Conservation (phyloP, 2,797 vertebrate species). For the Gadopsis marmoratus region DNA sequence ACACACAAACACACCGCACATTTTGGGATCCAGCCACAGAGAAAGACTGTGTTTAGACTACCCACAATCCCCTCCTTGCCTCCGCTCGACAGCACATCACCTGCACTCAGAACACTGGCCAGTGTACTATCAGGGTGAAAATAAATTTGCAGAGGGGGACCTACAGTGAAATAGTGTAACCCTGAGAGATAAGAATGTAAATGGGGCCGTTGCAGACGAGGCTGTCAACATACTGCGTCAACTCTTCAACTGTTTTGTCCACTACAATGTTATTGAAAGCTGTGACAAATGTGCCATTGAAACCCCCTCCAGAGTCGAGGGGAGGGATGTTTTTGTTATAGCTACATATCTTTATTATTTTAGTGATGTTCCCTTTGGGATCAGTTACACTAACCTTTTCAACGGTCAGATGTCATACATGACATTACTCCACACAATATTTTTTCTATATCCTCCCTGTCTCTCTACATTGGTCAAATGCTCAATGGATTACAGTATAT, state of each 20-base stretch:
- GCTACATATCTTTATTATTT: slow-evolving; percentile 40
- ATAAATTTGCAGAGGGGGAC: slow-evolving; percentile 44
- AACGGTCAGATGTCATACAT: too few species aligned
- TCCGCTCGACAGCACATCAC: slow-evolving; percentile 33
- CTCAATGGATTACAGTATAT: slow-evolving; percentile 23
- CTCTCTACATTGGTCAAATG: slow-evolving; percentile 1
- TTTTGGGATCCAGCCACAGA: slow-evolving; percentile 73
- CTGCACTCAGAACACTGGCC: slow-evolving; percentile 45
- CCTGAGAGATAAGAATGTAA: slow-evolving; percentile 33
- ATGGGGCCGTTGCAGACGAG: slow-evolving; percentile 21
- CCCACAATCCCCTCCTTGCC: slow-evolving; percentile 73
- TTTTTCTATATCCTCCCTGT: slow-evolving; percentile 20
- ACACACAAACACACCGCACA: slow-evolving; percentile 58
- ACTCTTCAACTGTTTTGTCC: slow-evolving; percentile 27
- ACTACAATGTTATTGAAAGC: slow-evolving; percentile 22
- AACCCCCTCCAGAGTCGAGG: neutral
- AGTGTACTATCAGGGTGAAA: slow-evolving; percentile 55
- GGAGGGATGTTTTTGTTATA: slow-evolving; percentile 27
- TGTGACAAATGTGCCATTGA: slow-evolving; percentile 27
- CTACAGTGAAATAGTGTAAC: slow-evolving; percentile 21
- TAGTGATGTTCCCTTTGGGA: slow-evolving; percentile 16
- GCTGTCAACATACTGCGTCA: slow-evolving; percentile 28
- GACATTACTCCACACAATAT: slow-evolving; percentile 33
- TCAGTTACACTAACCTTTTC: slow-evolving; percentile 10
- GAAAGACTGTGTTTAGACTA: slow-evolving; percentile 78